Evolutionary conservation across 1,140 invertebrate species (phyloP), one percentile per base, ranked within the genome.

Genomic region (Hydropsyche tenuis): DNA sequence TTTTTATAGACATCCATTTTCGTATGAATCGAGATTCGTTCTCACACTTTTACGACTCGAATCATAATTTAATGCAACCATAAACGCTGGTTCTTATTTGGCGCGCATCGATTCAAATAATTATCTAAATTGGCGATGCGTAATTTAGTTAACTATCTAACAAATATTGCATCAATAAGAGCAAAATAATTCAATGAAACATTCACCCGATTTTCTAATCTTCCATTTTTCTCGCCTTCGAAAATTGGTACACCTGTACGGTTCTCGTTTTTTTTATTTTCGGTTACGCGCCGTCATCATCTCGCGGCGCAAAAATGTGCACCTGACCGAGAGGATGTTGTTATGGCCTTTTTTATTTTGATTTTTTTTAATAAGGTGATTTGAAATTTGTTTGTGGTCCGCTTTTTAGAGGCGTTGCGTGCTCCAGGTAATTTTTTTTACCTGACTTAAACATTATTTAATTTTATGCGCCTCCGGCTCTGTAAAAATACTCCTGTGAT

Each of bases 281-380:
- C 23, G 56, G 7, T 12, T 27, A 37, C 63, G 9, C 9, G 68
- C 42, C 63, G 20, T 45, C 42, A 23, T 23, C 74, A 73, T 70
- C 70, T 75, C 72, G 46, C 43, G 42, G 27, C 46, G 62, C 62
- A 76, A 76, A 76, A 76, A 76, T 76, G 72, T 72, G 75, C 75
- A 76, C 75, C 75, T 76, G 75, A 76, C 75, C 56, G 25, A 74
- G 22, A 74, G 75, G 75, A 76, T 74, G 72, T 76, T 76, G 75
- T 76, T 74, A 76, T 37, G 30, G 9, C 30, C 30, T 3, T 37
- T 37, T 37, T 37, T 37, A 4, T 37, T 37, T 37, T 37, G 3
- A 37, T 37, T 37, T 63, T 72, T 68, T 75, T 76, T 76, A 73
- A 74, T 76, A 71, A 76, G 75, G 72, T 66, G 72, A 74, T 76